phyloP scores from a whole-genome alignment of 2,113 vertebrate genomes.

The Caranx melampygus region DNA sequence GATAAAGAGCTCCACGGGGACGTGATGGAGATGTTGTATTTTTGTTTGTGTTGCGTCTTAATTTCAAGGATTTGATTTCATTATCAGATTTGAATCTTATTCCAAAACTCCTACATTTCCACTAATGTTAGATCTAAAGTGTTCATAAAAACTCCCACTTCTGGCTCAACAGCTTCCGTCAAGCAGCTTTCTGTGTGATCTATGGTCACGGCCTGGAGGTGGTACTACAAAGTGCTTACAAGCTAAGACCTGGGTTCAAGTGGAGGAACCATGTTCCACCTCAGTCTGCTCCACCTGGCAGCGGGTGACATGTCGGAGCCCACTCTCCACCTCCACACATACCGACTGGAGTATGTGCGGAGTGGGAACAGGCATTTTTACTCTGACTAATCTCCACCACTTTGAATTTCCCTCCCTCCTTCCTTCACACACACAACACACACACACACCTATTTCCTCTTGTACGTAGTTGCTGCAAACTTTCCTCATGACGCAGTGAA shows the following conservation, averaged over 20 bases:
- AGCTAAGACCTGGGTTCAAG: background rate
- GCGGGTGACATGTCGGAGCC: conserved; percentile 40
- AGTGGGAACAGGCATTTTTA: conserved; percentile 22
- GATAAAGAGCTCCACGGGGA: background rate
- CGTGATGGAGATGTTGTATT: too few species aligned
- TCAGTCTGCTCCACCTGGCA: conserved; percentile 7
- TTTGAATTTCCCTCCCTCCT: background rate
- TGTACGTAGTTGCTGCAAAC: background rate
- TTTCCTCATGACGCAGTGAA: background rate
- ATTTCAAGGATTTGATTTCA: too few species aligned
- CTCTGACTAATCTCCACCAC: background rate
- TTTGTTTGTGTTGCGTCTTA: too few species aligned
- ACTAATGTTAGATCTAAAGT: background rate
- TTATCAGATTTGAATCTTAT: too few species aligned
- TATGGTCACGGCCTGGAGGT: background rate
- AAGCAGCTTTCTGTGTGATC: background rate
- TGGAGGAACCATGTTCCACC: background rate
- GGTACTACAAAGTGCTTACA: background rate
- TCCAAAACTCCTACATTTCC: background rate
- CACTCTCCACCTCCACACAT: conserved; percentile 39
- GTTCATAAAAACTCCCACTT: background rate
- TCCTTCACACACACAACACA: background rate
- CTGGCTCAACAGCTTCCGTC: too few species aligned
- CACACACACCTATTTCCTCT: background rate
- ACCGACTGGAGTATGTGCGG: background rate